A percentile compares a stretch with the other conserved stretches of the same genome.
These are phyloP conservation scores for Andrena fulva DNA, from an alignment of 2,888 invertebrate species.

Conservation along the genomic window DNA sequence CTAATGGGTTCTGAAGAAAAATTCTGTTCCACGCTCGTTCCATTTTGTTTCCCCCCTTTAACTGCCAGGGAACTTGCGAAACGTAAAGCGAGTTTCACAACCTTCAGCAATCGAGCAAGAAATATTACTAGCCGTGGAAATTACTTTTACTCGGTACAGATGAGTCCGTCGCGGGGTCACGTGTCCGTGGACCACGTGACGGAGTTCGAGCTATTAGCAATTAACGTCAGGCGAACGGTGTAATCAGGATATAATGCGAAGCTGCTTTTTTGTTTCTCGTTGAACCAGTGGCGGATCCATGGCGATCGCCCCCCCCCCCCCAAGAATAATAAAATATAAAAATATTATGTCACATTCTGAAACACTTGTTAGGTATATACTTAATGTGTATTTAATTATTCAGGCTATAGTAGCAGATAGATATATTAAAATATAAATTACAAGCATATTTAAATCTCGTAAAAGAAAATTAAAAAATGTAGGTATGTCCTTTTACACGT, in stretches of 20 bases:
- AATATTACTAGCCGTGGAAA: conserved; percentile 29
- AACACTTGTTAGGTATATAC: no score
- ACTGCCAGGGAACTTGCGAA: conserved; percentile 40
- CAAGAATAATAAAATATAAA: no score
- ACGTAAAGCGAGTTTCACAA: conserved; percentile 48
- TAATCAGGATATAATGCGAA: neutral
- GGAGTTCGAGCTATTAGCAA: conserved; percentile 17
- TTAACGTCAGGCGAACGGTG: neutral
- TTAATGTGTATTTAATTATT: no score
- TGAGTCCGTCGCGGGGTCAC: conserved; percentile 14
- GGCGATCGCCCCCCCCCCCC: no score
- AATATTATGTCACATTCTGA: no score
- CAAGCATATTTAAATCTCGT: no score
- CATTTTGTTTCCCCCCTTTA: conserved; percentile 24
- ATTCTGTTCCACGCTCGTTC: conserved; percentile 44
- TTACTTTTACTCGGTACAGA: conserved; percentile 38
- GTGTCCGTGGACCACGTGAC: conserved; percentile 27
- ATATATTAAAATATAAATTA: no score
- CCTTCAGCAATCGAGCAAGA: conserved; percentile 18
- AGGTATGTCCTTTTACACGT: no score
- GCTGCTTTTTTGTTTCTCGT: neutral
- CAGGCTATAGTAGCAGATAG: no score
- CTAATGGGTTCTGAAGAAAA: conserved; percentile 6
- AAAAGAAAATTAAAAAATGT: no score
- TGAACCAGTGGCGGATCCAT: no score